A percentile compares a stretch with the other conserved stretches of the same genome.
Evolutionary conservation across 2,888 invertebrate genomes (phyloP).

Genomic region (Lasioglossum malachurum): DNA sequence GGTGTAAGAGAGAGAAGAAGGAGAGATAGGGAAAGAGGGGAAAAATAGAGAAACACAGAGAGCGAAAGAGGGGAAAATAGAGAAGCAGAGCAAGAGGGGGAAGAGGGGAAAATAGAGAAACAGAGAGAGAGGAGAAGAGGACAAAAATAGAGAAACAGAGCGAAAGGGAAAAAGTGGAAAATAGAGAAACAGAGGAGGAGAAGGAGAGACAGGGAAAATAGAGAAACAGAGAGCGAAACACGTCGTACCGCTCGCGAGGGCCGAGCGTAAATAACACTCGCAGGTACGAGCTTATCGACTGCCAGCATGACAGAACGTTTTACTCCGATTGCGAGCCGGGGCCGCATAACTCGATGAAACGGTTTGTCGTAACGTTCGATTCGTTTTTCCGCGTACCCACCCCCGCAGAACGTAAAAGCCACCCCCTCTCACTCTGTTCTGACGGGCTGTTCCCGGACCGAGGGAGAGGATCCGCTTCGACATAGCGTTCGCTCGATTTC

Average conservation of each 20-base stretch:
- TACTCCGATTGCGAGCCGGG: conserved; percentile 52
- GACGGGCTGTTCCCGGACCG: not conserved
- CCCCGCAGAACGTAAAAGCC: not conserved
- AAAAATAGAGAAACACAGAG: not conserved
- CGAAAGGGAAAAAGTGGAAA: not conserved
- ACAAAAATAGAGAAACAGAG: not conserved
- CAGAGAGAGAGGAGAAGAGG: too few species aligned
- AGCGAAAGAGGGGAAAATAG: not conserved
- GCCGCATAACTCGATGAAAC: conserved; percentile 59
- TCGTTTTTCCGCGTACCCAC: conserved; percentile 34
- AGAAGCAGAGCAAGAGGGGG: not conserved
- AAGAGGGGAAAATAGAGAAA: too few species aligned
- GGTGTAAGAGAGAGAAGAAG: not conserved
- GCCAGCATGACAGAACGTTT: conserved; percentile 53
- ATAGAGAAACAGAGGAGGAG: not conserved
- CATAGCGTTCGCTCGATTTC: not conserved
- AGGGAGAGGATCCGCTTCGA: not conserved
- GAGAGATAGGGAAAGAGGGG: not conserved
- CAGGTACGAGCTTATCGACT: conserved; percentile 38
- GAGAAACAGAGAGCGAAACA: not conserved
- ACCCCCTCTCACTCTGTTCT: not conserved
- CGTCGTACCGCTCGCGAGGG: conserved; percentile 18
- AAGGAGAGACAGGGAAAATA: not conserved
- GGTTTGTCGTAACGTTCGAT: conserved; percentile 50
- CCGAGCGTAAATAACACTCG: conserved; percentile 30